A percentile compares a stretch with the other conserved stretches of the same genome.
These are phyloP conservation scores for Artibeus jamaicensis DNA, from an alignment of 2,797 vertebrate genomes.

Conservation along the genomic window DNA sequence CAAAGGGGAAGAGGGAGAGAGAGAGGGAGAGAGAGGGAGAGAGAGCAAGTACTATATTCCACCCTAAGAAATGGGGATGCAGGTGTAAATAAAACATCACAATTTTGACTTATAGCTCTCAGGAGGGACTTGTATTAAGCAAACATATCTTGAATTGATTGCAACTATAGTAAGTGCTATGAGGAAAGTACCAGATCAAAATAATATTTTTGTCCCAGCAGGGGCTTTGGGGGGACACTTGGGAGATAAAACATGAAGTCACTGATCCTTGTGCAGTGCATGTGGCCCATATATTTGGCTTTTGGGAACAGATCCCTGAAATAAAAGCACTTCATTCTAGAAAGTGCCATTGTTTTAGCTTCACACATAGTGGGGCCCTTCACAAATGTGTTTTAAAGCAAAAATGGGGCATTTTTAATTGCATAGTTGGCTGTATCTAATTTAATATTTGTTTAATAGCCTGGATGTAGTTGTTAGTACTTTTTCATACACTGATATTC, in stretches of 20 bases:
- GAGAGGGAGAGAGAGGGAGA: too few species aligned
- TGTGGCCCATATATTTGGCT: accelerated
- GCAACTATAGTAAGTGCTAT: neutral
- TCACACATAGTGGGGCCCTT: neutral
- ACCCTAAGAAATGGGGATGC: neutral
- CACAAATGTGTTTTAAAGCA: neutral
- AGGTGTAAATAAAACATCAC: neutral
- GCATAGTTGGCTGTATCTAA: neutral
- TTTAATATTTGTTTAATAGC: neutral
- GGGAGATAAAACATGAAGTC: neutral
- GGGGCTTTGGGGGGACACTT: too few species aligned
- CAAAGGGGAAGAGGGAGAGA: neutral
- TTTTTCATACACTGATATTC: neutral
- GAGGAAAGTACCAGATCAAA: neutral
- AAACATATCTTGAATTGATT: neutral
- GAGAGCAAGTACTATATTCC: neutral
- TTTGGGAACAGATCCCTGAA: neutral
- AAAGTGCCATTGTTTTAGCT: neutral
- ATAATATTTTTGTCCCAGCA: neutral
- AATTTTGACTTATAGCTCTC: neutral
- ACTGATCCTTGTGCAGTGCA: accelerated
- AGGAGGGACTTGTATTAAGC: neutral
- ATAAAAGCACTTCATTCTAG: neutral
- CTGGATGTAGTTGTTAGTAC: neutral
- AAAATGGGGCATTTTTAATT: neutral